Base-by-base conservation (phyloP, 2,888 invertebrate species). In the Mesorhabditis sp. region DNA sequence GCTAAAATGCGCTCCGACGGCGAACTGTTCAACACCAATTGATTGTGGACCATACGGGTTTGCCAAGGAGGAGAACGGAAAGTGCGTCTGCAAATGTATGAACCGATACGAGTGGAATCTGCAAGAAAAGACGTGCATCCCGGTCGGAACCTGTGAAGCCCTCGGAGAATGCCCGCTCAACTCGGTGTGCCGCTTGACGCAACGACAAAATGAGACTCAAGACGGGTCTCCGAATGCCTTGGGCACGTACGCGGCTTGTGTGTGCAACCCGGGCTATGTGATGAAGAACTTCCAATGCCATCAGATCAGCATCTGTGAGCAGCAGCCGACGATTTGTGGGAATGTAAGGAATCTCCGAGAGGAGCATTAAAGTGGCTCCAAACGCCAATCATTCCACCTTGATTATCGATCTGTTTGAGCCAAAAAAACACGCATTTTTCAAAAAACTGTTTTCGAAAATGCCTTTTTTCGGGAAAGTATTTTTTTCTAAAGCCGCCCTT, bases 21-120 rank as follows among this genome's bases (percentile, higher is more conserved):
- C 58, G 10, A n/a, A 50, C n/a, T 50, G 58, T n/a, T n/a, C 58
- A 2, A 50, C 7, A 50, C 58, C 58, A 13, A 13, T 50, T 2
- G 58, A 50, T 50, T 50, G 58, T 50, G 58, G 58, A n/a, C 58
- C 58, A n/a, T 50, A 50, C 58, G 58, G 58, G 10, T 50, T 50
- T 50, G 7, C 58, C 10, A 50, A 50, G n/a, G n/a, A 13, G 58
- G 58, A 50, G 58, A 50, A 50, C n/a, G 58, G 58, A 50, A 10
- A 50, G 58, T 50, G 58, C n/a, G 10, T 10, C 58, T 50, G 58
- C 58, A 50, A 50, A n/a, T 50, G 58, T 50, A 50, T 13, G 7
- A 50, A 50, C n/a, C 58, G 58, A n/a, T 50, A 50, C n/a, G 10
- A 50, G 58, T 50, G 58, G 58, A 50, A 50, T n/a, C 10, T 13